phyloP scores from a whole-genome alignment of 2,113 vertebrate species.

The Seriola rivoliana region DNA sequence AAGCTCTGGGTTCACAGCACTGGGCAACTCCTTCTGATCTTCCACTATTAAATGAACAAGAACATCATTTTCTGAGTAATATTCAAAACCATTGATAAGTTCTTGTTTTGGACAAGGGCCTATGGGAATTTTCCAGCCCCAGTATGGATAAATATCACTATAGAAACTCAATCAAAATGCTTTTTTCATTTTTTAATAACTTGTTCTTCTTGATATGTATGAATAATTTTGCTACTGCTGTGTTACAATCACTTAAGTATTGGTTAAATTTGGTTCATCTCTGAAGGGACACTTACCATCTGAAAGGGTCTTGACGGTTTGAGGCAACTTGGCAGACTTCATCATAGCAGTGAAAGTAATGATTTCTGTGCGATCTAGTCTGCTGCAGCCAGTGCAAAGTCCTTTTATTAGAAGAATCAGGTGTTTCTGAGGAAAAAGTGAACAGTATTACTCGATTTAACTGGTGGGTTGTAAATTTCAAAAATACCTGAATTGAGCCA shows the following conservation, averaged over 20 bases:
- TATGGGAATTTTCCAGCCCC: not conserved
- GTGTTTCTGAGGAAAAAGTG: constrained; percentile 88
- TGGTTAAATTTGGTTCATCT: not conserved
- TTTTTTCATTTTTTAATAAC: too few species aligned
- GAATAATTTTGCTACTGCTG: not conserved
- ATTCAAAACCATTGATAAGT: not conserved
- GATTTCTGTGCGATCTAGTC: constrained; percentile 96
- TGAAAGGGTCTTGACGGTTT: constrained; percentile 98
- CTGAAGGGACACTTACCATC: constrained; percentile 86
- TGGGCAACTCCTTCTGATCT: constrained; percentile 96
- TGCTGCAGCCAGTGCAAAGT: constrained; percentile 96
- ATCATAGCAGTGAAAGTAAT: constrained; percentile 99
- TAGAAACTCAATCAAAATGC: not conserved
- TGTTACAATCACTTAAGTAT: not conserved
- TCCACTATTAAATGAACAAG: constrained; percentile 87
- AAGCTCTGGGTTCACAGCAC: constrained; percentile 93
- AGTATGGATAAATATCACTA: not conserved
- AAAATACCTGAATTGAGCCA: not conserved
- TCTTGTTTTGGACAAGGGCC: not conserved
- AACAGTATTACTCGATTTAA: constrained; percentile 1
- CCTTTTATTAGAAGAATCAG: constrained; percentile 99
- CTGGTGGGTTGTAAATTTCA: not conserved
- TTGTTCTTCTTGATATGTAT: too few species aligned
- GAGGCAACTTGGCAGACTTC: constrained; percentile 98
- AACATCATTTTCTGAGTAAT: not conserved